These are phyloP conservation scores for Dione vanillae DNA, from an alignment of 2,888 invertebrate species.

Conservation along the genomic window DNA sequence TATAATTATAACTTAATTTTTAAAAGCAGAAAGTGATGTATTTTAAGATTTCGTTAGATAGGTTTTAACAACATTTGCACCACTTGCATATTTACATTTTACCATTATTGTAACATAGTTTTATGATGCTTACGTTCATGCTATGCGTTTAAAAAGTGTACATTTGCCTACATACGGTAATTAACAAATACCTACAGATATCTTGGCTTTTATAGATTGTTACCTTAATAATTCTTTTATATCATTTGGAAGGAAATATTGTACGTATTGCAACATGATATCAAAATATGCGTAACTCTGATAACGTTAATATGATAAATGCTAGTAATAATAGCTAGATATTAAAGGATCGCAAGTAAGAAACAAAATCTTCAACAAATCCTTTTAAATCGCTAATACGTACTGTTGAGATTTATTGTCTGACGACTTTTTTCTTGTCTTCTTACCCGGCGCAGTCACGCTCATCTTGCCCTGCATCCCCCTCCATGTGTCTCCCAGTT, in stretches of 20 bases:
- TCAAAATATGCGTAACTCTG: neutral
- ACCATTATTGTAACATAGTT: too few species aligned
- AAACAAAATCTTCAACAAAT: slow-evolving; percentile 53
- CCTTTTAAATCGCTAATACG: slow-evolving; percentile 74
- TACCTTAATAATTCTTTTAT: neutral
- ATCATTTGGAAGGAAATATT: too few species aligned
- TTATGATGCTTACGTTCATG: too few species aligned
- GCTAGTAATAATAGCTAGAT: too few species aligned
- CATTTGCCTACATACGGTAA: neutral
- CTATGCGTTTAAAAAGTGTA: too few species aligned
- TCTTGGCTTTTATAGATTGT: neutral
- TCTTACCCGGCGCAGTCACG: slow-evolving; percentile 87
- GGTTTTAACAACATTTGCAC: too few species aligned
- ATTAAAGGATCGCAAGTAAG: slow-evolving; percentile 5
- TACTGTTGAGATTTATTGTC: slow-evolving; percentile 88
- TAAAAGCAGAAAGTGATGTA: too few species aligned
- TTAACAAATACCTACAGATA: neutral
- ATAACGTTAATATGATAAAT: too few species aligned
- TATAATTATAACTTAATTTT: too few species aligned
- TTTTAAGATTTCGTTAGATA: too few species aligned
- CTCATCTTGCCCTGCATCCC: slow-evolving; percentile 94
- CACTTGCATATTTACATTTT: too few species aligned
- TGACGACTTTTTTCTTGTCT: slow-evolving; percentile 88
- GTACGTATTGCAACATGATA: too few species aligned
- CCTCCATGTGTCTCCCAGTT: slow-evolving; percentile 87